phyloP scores from a whole-genome alignment of 2,888 invertebrate genomes.

The Thereva nobilitata region DNA sequence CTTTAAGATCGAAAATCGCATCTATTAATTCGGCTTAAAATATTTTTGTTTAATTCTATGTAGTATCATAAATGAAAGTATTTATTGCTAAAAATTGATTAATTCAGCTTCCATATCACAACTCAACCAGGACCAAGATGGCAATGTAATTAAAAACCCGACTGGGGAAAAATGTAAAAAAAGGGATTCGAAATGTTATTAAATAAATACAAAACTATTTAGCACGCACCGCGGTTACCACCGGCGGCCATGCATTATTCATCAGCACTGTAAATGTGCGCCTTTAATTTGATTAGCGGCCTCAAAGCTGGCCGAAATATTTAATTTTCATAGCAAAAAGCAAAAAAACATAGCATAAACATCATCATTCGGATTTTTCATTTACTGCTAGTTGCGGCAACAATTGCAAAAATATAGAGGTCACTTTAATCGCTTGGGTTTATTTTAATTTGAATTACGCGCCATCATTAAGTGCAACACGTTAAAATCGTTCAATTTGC shows the following conservation, averaged over 20 bases:
- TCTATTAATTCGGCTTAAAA: too few species aligned
- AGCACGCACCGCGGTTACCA: not conserved
- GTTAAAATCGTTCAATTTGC: constrained; percentile 38
- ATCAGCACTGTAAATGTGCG: constrained; percentile 22
- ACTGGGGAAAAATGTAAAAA: too few species aligned
- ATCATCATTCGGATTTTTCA: constrained; percentile 13
- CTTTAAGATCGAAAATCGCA: too few species aligned
- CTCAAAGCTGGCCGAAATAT: constrained; percentile 21
- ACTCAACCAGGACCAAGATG: too few species aligned
- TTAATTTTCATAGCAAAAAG: constrained; percentile 25
- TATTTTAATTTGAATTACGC: constrained; percentile 39
- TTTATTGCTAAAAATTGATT: too few species aligned
- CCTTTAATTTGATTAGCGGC: constrained; percentile 33
- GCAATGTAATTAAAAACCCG: too few species aligned
- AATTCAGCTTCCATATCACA: too few species aligned
- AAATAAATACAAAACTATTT: not conserved
- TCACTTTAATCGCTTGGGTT: constrained; percentile 26
- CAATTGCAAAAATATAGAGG: constrained; percentile 19
- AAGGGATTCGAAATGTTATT: too few species aligned
- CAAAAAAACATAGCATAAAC: constrained; percentile 11
- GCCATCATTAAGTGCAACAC: constrained; percentile 40
- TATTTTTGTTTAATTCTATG: too few species aligned
- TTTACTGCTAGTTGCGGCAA: constrained; percentile 13
- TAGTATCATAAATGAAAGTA: too few species aligned
- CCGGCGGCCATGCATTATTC: constrained; percentile 12